These are phyloP conservation scores for Cylas formicarius DNA, from an alignment of 1,140 invertebrate species.

Conservation along the genomic window DNA sequence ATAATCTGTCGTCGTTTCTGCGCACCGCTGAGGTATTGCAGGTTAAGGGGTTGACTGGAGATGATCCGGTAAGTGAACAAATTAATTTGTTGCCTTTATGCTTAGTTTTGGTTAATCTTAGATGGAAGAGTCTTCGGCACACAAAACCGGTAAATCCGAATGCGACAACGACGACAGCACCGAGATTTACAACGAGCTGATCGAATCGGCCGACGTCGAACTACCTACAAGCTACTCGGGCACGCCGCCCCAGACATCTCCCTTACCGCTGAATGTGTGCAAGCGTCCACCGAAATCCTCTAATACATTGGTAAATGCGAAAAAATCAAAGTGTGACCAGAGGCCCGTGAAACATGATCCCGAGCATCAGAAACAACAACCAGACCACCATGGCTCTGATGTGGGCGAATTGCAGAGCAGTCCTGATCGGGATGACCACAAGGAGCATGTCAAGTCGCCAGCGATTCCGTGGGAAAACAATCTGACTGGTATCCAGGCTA, in stretches of 20 bases:
- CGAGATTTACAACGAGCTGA: constrained; percentile 27
- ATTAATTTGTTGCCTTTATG: constrained; percentile 8
- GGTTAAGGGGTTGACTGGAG: constrained; percentile 73
- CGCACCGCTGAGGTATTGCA: constrained; percentile 81
- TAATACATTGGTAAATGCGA: too few species aligned
- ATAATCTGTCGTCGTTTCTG: constrained; percentile 77
- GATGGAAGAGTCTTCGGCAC: constrained; percentile 30
- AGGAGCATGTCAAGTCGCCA: too few species aligned
- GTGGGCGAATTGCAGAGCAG: too few species aligned
- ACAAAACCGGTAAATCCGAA: constrained; percentile 33
- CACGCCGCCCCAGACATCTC: constrained; percentile 15
- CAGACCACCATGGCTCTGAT: too few species aligned
- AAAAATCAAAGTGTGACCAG: too few species aligned
- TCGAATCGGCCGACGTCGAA: constrained; percentile 26
- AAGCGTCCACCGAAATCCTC: constrained; percentile 17
- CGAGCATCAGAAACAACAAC: too few species aligned
- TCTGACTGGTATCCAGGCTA: too few species aligned
- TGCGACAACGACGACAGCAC: constrained; percentile 28
- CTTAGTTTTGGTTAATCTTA: constrained; percentile 15
- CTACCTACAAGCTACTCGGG: constrained; percentile 14
- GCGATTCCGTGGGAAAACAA: too few species aligned
- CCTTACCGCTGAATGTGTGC: constrained; percentile 15
- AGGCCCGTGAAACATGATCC: too few species aligned
- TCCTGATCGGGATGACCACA: too few species aligned
- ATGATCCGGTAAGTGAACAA: constrained; percentile 37